Base-by-base conservation (phyloP, 2,113 vertebrate species). In the Emberiza fucata region DNA sequence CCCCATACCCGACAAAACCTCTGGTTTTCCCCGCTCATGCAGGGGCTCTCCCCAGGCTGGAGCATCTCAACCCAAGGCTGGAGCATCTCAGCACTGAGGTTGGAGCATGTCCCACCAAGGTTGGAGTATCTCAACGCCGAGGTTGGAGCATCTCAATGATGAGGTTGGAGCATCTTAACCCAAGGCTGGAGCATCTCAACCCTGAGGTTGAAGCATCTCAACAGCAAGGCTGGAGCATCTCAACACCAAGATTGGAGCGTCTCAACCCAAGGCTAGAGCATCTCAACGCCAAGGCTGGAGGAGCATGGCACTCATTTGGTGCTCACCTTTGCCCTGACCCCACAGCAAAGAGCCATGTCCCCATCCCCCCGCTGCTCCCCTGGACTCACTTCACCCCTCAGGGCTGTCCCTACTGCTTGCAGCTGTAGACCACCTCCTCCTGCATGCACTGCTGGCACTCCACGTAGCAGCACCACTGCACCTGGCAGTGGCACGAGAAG, bases 391-490 rank as follows among this genome's bases (percentile, higher is more conserved):
- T 69, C 19, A 4, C 63, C 47, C 14, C 59, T 27, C 10, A 27
- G 76, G 31, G 6, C 45, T 0, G 24, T 33, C 85, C 57, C 97
- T 98, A 99, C 82, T 98, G 98, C 65, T 98, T 99, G 97, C 99
- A 99, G 94, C 99, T 99, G 65, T 99, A 99, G 45, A 99, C 98
- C 60, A 99, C 99, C 95, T 99, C 99, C 90, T 99, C 99, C 65
- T 98, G 98, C 78, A 99, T 97, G 21, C 99, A 99, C 57, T 99
- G 99, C 90, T 99, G 99, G 93, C 99, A 99, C 97, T 99, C 99
- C 91, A 99, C 99, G 5, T 99, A 99, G 97, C 99, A 99, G 97
- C 99, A 99, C 99, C 99, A 99, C 95, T 98, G 99, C 63, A 99
- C 99, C 96, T 99, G 99, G 92, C 99, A 99, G 97, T 99, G 98